A percentile compares a stretch with the other conserved stretches of the same genome.
These are phyloP conservation scores for Hyposmocoma kahamanoa DNA, from an alignment of 1,140 invertebrate genomes.

Conservation along the genomic window DNA sequence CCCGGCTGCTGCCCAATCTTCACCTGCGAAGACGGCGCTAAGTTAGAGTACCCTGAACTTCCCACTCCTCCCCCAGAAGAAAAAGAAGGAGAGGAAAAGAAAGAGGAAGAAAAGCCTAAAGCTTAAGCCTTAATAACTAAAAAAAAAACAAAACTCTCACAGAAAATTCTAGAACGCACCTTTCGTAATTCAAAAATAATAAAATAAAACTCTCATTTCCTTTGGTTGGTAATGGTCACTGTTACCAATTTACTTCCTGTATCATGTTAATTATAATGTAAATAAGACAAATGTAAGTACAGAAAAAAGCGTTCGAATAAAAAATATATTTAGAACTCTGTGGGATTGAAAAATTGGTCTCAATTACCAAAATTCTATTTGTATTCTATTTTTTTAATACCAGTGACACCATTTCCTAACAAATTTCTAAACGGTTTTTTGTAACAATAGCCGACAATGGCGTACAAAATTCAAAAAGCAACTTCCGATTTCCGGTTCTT, in stretches of 20 bases:
- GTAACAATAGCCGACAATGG: constrained; percentile 24
- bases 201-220: no score
- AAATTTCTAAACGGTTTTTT: constrained; percentile 3
- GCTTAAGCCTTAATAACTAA: constrained; percentile 38
- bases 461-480: constrained; percentile 29
- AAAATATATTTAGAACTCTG: no score
- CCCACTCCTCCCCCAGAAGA: constrained; percentile 77
- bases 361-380: constrained; percentile 29
- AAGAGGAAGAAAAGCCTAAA: constrained; percentile 46
- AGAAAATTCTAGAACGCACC: no score
- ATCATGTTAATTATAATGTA: no score
- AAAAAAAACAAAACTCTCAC: constrained; percentile 22
- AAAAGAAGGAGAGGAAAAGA: constrained; percentile 46
- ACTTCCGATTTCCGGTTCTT: constrained; percentile 53
- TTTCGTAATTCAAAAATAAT: no score
- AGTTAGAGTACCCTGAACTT: constrained; percentile 89
- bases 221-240: no score
- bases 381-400: constrained; percentile 5
- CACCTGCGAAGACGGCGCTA: constrained; percentile 87
- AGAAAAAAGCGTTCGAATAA: no score
- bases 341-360: constrained; percentile 32
- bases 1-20: constrained; percentile 89
- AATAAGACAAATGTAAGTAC: no score
- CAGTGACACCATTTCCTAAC: not conserved
- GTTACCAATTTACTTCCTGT: no score